Evolutionary conservation across 2,888 invertebrate species (phyloP).

Genomic region (Sipha maydis): DNA sequence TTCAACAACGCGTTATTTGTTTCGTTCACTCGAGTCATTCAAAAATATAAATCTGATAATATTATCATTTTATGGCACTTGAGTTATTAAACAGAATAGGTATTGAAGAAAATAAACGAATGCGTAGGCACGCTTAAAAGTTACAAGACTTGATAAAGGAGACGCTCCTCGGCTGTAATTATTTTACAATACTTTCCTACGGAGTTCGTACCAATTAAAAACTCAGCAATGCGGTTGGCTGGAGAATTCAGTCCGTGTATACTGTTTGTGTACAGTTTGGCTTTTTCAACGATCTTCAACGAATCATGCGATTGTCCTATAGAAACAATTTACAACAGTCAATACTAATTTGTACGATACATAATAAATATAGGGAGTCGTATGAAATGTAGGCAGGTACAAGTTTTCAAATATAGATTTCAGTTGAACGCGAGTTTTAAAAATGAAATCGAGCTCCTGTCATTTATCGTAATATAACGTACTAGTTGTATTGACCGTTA

Average conservation of each 20-base stretch:
- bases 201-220: constrained; percentile 42
- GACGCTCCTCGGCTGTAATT: background rate
- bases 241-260: constrained; percentile 18
- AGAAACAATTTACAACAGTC: background rate
- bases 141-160: background rate
- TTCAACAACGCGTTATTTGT: no score
- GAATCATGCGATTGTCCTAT: background rate
- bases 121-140: no score
- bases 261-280: constrained; percentile 41
- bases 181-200: background rate
- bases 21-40: no score
- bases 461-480: no score
- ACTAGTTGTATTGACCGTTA: no score
- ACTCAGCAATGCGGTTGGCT: constrained; percentile 33
- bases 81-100: no score
- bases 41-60: no score
- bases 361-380: no score
- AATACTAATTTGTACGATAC: background rate
- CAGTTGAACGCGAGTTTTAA: background rate
- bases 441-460: background rate
- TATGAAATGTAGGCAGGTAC: no score
- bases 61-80: no score
- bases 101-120: no score
- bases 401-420: background rate
- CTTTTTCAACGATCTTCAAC: constrained; percentile 35